Evolutionary conservation across 2,888 invertebrate species (phyloP), one percentile per base, ranked within the genome.

Genomic region (Drosophila colorata): DNA sequence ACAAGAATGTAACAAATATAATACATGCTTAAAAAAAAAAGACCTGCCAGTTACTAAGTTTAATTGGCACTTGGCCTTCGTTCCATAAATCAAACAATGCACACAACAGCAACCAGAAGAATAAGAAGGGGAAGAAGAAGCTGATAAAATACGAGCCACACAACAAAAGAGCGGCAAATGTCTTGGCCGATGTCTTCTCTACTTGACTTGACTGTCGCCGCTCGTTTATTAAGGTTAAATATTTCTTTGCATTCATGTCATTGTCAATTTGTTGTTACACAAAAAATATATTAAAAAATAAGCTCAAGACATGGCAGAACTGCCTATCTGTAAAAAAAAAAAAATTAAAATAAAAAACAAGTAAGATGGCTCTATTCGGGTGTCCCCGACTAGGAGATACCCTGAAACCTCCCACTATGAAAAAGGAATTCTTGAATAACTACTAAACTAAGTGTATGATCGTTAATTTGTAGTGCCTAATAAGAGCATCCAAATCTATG

Each of bases 181-280:
- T 64, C 57, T 67, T 73, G 74, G 72, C 58, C 74, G 63, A 64
- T 73, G 78, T 60, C 68, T 59, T 55, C 56, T 47, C 31, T 52
- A 28, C 18, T 56, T 33, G 46, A 16, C 18, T 52, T 40, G 43
- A 9, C 31, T 38, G 48, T 40, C 38, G 56, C 31, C 35, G 61
- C 56, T 66, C 84, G 72, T 84, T 88, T 88, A 86, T 86, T 86
- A 86, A 86, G 85, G 85, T 86, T 89, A 86, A 86, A 88, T 84
- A 87, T 89, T 86, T 88, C 87, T 86, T 70, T 71, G 69, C 83
- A 83, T 83, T 85, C 88, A 87, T 86, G 88, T 89, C 89, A 87
- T 87, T 89, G 86, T 87, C 89, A 87, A 87, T 85, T 87, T 82
- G 76, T 85, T 87, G 76, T 85, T 81, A 82, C 81, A 87, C 75